Base-by-base conservation (phyloP, 2,113 vertebrate genomes). In the Mormoops blainvillei region DNA sequence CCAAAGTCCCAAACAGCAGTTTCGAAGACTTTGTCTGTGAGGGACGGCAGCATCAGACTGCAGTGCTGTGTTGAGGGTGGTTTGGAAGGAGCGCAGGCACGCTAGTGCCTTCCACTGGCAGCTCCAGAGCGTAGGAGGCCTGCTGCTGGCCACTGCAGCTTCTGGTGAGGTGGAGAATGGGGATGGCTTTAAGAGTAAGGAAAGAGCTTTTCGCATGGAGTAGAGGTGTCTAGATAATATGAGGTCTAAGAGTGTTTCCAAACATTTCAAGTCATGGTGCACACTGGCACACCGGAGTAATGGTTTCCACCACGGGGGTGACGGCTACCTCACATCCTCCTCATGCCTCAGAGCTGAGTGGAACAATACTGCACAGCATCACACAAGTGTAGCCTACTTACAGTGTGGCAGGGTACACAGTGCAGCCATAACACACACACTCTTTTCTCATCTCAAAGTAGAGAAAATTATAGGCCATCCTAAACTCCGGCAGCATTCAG, bases 391-490 rank as follows among this genome's bases (percentile, higher is more conserved):
- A 89, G 43, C n/a, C 73, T 36, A 43, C 1, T 26, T 88, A 54
- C 10, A 89, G 61, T 15, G 82, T 4, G 48, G 45, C 48, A 61
- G 33, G 63, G 54, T 68, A n/a, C n/a, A n/a, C n/a, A n/a, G n/a
- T n/a, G n/a, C n/a, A n/a, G 31, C 50, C 80, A 56, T 38, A 48
- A 68, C 38, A 84, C 0, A 56, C 9, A 54, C 38, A 94, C 9
- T 85, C 45, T 94, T 95, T 89, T 67, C 41, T 92, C 38, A 52
- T 89, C 31, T 54, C 56, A 91, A 84, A 89, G 68, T 68, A 73
- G 54, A 36, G 38, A 94, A 67, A 85, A 82, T 89, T 82, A 91
- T 78, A 63, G 94, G 61, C 58, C 22, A 45, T 45, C 90, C 77
- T 41, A 78, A 95, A 70, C 18, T 63, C 58, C n/a, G 50, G 73